Conservation (phyloP, 2,797 vertebrate genomes). For the Oreonectes daqikongensis region DNA sequence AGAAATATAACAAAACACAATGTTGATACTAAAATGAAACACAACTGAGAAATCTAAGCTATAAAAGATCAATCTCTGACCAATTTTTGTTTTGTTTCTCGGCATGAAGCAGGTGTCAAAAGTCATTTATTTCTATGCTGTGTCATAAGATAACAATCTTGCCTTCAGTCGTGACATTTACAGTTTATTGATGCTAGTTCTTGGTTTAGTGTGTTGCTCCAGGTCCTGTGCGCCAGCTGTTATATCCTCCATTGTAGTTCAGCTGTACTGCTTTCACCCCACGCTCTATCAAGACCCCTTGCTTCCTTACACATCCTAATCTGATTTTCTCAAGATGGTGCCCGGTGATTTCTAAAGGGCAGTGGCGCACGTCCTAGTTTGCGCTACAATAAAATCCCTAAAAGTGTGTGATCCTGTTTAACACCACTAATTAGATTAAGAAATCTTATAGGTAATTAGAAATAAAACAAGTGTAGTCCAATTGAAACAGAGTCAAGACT, state of each 20-base stretch:
- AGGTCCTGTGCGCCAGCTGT: slow-evolving; percentile 10
- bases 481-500: slow-evolving; percentile 6
- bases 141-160: slow-evolving; percentile 20
- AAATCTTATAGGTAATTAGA: slow-evolving; percentile 17
- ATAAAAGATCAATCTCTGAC: too few relatives aligned
- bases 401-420: not conserved
- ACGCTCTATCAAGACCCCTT: slow-evolving; percentile 6
- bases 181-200: not conserved
- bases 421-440: slow-evolving; percentile 8
- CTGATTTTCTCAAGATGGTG: slow-evolving; percentile 32
- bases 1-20: too few relatives aligned
- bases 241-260: slow-evolving; percentile 16
- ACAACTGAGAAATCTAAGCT: too few relatives aligned
- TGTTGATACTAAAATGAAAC: too few relatives aligned
- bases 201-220: slow-evolving; percentile 1
- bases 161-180: slow-evolving; percentile 23
- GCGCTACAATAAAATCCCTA: not conserved
- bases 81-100: too few relatives aligned
- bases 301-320: slow-evolving; percentile 12
- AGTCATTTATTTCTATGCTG: not conserved
- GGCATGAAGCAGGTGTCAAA: not conserved
- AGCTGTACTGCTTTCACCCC: not conserved
- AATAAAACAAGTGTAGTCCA: not conserved
- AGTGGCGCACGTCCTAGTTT: not conserved
- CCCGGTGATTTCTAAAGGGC: not conserved